Percentiles rank a stretch among this genome's conserved stretches.
phyloP scores from a whole-genome alignment of 2,888 invertebrate species.

The Archips crataeganus region DNA sequence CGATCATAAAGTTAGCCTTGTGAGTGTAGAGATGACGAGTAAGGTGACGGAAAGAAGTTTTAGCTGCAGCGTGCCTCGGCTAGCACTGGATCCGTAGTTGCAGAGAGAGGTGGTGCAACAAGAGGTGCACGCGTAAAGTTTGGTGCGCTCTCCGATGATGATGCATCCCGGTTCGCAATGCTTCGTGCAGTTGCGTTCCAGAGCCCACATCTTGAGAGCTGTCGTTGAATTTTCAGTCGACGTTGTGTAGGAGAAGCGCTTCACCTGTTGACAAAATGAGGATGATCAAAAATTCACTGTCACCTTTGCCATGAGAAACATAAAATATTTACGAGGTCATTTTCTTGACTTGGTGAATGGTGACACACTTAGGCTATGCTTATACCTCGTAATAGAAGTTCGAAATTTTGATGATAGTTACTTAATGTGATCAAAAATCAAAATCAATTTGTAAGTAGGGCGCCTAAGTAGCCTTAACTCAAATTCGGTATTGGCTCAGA shows the following conservation, averaged over 20 bases:
- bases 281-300: not conserved
- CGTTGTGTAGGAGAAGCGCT: conserved; percentile 93
- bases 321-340: too few species aligned
- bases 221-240: conserved; percentile 93
- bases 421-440: too few species aligned
- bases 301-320: not conserved
- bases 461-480: too few species aligned
- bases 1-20: conserved; percentile 49
- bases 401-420: too few species aligned
- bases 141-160: conserved; percentile 95
- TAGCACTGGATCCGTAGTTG: conserved; percentile 89
- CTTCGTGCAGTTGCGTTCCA: conserved; percentile 93
- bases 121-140: conserved; percentile 94
- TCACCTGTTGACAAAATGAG: conserved; percentile 84
- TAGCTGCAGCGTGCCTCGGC: conserved; percentile 40
- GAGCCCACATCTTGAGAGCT: conserved; percentile 90
- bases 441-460: too few species aligned
- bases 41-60: conserved; percentile 30
- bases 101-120: conserved; percentile 93
- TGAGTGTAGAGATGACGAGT: conserved; percentile 24
- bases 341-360: too few species aligned
- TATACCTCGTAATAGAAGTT: too few species aligned
- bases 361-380: too few species aligned
- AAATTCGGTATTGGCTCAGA: too few species aligned
- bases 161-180: conserved; percentile 95